Evolutionary conservation across 1,140 invertebrate species (phyloP), one percentile per base, ranked within the genome.

Genomic region (Euwallacea fornicatus): DNA sequence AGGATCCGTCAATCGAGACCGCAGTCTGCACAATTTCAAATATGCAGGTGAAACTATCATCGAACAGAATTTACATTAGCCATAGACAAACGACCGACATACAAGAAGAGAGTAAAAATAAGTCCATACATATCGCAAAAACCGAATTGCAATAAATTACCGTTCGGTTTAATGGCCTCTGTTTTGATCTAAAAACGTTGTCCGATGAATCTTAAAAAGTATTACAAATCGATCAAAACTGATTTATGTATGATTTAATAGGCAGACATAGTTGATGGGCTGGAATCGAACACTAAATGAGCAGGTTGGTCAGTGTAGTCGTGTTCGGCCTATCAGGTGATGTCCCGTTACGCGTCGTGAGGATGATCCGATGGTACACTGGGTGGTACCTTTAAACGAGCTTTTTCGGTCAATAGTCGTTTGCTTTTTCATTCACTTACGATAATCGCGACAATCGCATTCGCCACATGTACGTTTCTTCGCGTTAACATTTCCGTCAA

Each of bases 181-280:
- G 43, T 63, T 54, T 42, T 42, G 63, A 65, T 65, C 65, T 66
- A 58, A 66, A 66, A 66, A 55, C 46, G 50, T 16, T 41, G 6
- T 15, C 63, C 50, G 44, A 21, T 66, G 65, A 44, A 58, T 66
- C 8, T 66, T 21, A 66, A 66, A 66, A 66, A 66, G 65, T 66
- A 66, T 66, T 66, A 66, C 65, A 66, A 58, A 66, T 66, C 65
- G 65, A 66, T 66, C 65, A 66, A 66, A 66, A 56, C 54, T 66
- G 65, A 66, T 66, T 66, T 66, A 66, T 66, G 65, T 66, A 66
- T 66, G 65, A 66, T 66, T 66, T 66, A 66, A 66, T 58, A 66
- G 65, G 53, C 54, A 58, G 53, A 66, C 65, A 66, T 66, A 58
- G 53, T 58, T 66, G 7, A 44, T 66, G 65, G 53, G 65, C 43